These are phyloP conservation scores for Choloepus didactylus DNA, from an alignment of 2,797 vertebrate species.

Conservation along the genomic window DNA sequence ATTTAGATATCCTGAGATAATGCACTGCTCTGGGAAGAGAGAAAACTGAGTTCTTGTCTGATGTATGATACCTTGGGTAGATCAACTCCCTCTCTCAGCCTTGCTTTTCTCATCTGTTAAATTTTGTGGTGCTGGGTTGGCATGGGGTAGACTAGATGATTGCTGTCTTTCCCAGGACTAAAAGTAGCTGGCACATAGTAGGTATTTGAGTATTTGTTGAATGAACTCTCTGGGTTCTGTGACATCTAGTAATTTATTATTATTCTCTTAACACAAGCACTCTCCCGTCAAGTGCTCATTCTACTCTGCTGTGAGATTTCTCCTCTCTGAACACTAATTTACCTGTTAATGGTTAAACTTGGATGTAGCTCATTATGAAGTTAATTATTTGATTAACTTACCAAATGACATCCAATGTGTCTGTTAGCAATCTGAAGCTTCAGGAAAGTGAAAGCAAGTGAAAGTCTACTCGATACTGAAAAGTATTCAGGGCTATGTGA, in stretches of 20 bases:
- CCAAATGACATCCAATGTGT: not conserved
- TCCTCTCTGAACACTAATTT: not conserved
- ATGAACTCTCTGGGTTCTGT: not conserved
- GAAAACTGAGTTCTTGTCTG: not conserved
- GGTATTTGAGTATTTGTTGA: not conserved
- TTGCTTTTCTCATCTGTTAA: not conserved
- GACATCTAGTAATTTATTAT: not conserved
- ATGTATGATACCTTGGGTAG: not conserved
- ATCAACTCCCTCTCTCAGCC: not conserved
- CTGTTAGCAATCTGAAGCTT: slow-evolving; percentile 4
- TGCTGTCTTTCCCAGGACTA: not conserved
- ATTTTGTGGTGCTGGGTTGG: not conserved
- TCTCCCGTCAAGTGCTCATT: not conserved
- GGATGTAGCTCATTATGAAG: slow-evolving; percentile 5
- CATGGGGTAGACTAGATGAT: not conserved
- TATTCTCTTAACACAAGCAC: not conserved
- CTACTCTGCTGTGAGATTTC: not conserved
- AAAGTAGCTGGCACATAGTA: not conserved
- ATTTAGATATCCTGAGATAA: not conserved
- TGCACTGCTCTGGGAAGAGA: not conserved
- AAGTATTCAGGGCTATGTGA: not conserved
- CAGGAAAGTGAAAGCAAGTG: slow-evolving; percentile 14
- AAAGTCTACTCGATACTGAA: not conserved
- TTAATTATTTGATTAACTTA: not conserved
- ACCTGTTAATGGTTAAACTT: not conserved